These are phyloP conservation scores for Proteles cristata DNA, from an alignment of 2,113 vertebrate genomes.

Conservation along the genomic window DNA sequence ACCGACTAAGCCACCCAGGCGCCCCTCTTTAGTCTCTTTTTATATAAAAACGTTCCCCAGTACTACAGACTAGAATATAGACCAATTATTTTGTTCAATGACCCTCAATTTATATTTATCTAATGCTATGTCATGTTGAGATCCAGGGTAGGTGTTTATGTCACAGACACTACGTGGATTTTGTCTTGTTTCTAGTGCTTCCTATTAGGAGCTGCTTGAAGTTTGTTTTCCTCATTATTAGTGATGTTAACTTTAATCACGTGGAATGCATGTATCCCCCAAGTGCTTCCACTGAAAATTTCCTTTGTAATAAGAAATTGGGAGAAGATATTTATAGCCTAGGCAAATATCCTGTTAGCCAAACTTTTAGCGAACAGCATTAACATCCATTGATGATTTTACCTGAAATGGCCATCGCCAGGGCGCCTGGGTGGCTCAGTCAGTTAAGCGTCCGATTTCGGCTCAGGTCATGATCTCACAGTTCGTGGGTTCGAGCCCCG, in stretches of 20 bases:
- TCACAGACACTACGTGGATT: neutral
- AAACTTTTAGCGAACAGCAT: neutral
- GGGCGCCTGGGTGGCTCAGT: no score
- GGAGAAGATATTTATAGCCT: neutral
- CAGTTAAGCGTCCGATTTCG: no score
- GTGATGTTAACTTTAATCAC: neutral
- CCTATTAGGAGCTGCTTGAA: neutral
- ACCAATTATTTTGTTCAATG: neutral
- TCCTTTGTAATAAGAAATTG: neutral
- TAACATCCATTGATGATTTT: conserved; percentile 23
- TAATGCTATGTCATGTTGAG: neutral
- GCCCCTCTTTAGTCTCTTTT: neutral
- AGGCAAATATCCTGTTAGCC: neutral
- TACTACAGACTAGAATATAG: neutral
- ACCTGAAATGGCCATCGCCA: neutral
- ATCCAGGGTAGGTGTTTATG: neutral
- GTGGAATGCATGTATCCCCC: neutral
- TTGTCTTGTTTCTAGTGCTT: neutral
- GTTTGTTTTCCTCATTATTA: neutral
- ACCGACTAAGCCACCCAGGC: no score
- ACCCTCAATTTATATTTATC: neutral
- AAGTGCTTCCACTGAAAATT: neutral
- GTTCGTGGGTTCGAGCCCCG: no score
- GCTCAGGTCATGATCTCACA: no score
- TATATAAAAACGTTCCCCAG: neutral